Evolutionary conservation across 1,140 invertebrate genomes (phyloP).

Genomic region (Drosophila ficusphila): DNA sequence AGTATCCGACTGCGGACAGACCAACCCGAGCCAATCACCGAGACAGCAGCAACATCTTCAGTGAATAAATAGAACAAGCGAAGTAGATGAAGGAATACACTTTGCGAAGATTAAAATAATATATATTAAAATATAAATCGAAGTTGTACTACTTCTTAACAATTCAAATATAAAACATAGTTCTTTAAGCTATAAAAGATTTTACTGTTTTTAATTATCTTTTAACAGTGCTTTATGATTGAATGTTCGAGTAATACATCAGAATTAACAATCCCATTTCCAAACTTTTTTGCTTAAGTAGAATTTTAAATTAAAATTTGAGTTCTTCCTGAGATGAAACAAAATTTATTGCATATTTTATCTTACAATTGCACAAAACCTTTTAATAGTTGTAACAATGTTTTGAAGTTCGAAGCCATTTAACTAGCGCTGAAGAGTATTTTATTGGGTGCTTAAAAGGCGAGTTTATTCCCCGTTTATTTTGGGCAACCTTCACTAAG

Average conservation of each 20-base stretch:
- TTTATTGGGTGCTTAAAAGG: not conserved
- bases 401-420: not conserved
- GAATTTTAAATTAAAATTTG: too few relatives aligned
- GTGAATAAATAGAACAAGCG: not conserved
- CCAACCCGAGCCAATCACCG: slow-evolving; percentile 45
- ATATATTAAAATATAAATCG: not conserved
- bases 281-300: too few relatives aligned
- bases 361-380: too few relatives aligned
- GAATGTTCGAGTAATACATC: too few relatives aligned
- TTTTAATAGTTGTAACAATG: not conserved
- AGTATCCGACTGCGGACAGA: slow-evolving; percentile 54
- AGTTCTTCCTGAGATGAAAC: too few relatives aligned
- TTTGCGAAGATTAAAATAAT: not conserved
- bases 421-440: not conserved
- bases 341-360: too few relatives aligned
- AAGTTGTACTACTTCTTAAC: not conserved
- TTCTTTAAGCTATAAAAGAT: too few relatives aligned
- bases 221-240: too few relatives aligned
- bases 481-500: slow-evolving; percentile 31
- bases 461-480: not conserved
- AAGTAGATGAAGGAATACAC: slow-evolving; percentile 18
- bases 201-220: too few relatives aligned
- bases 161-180: too few relatives aligned
- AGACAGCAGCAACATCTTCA: slow-evolving; percentile 58
- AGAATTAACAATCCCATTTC: too few relatives aligned